Evolutionary conservation across 2,797 vertebrate genomes (phyloP), one percentile per base, ranked within the genome.

Genomic region (Mallotus villosus): DNA sequence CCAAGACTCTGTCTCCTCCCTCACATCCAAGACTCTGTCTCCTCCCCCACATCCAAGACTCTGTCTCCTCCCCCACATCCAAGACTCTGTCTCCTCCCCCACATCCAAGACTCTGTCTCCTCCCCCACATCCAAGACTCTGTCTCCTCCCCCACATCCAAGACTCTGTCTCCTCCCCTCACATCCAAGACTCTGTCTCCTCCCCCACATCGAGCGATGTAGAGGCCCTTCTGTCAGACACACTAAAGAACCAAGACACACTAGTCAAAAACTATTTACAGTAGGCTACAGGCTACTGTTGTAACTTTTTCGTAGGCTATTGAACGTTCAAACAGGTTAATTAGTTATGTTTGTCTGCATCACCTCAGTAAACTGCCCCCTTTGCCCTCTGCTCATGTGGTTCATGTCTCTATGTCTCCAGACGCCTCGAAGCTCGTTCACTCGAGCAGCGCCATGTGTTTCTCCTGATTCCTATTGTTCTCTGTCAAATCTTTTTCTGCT

Each of bases 401-500:
- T 49, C 22, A 27, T 51, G 64, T 66, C 21, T 16, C 41, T 25
- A 17, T 14, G 41, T 46, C 27, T 22, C 14, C 59, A 66, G 49
- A 71, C 41, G 27, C 24, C 32, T 59, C 57, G 19, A 59, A 46
- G 53, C 5, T 65, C 41, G 57, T 65, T 74, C 21, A 68, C 71
- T 62, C 25, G n/a, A 66, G 37, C 34, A 37, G 71, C 32, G 7
- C 55, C 37, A 60, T 71, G 25, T 25, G 53, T 62, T 67, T 62
- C 37, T 61, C 46, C 29, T 24, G 46, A 5, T 22, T 2, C 19
- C 32, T 49, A 64, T 60, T 49, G 57, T 24, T 61, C 57, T 73
- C 62, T 24, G 61, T 65, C 19, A 71, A 71, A 63, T 71, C 61
- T 63, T 63, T 11, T 53, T 72, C 14, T 72, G 32, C 6, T 67